These are phyloP conservation scores for Enhydra lutris DNA, from an alignment of 2,113 vertebrate species.

Conservation along the genomic window DNA sequence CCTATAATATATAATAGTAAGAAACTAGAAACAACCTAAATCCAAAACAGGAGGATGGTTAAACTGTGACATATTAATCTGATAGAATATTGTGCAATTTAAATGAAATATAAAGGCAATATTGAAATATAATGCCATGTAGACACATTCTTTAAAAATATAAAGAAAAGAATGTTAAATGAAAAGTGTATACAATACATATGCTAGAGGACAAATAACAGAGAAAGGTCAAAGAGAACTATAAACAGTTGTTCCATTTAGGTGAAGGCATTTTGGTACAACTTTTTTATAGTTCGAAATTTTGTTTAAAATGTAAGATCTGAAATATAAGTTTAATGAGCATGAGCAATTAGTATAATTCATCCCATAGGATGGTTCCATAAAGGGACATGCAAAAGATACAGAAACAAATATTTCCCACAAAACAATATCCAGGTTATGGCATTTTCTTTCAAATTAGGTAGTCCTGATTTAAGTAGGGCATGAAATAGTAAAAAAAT, in stretches of 20 bases:
- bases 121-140: neutral
- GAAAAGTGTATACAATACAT: neutral
- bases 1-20: neutral
- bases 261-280: neutral
- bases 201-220: neutral
- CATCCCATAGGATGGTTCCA: neutral
- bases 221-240: neutral
- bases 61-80: neutral
- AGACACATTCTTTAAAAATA: neutral
- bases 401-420: neutral
- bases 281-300: neutral
- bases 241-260: neutral
- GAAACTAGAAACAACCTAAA: neutral
- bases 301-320: neutral
- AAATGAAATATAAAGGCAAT: neutral
- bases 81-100: neutral
- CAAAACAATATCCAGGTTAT: neutral
- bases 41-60: neutral
- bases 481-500: constrained; percentile 8
- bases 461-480: neutral
- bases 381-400: neutral
- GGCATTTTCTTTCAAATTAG: neutral
- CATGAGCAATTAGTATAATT: neutral
- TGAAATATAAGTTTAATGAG: neutral
- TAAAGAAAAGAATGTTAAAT: neutral